These are phyloP conservation scores for Orthonyx spaldingii DNA, from an alignment of 2,113 vertebrate genomes.

Conservation along the genomic window DNA sequence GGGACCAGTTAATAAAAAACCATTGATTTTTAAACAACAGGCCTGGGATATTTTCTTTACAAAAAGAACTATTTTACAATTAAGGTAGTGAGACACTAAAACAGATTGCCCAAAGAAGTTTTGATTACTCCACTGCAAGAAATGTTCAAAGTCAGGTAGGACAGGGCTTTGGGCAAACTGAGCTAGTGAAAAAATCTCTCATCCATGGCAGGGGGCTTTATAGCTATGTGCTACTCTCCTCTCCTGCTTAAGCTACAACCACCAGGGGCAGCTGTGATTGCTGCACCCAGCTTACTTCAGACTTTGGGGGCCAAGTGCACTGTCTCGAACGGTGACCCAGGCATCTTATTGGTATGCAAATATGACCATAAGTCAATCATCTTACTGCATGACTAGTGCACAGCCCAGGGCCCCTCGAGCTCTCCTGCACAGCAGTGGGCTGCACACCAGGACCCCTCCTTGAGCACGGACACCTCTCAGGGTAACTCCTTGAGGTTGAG, in stretches of 20 bases:
- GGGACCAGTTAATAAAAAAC: neutral
- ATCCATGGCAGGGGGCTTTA: rapidly evolving
- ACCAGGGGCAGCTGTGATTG: neutral
- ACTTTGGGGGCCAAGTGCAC: neutral
- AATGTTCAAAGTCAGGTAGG: neutral
- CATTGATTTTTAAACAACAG: neutral
- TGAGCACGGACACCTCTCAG: neutral
- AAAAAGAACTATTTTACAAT: neutral
- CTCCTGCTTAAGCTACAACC: neutral
- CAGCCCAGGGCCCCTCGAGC: neutral
- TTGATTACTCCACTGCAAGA: neutral
- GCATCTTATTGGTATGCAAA: neutral
- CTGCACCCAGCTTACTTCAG: neutral
- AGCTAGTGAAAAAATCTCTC: neutral
- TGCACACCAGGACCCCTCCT: neutral
- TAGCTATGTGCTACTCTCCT: neutral
- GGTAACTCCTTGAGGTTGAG: rapidly evolving
- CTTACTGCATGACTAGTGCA: neutral
- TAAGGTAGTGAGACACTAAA: neutral
- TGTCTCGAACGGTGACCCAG: neutral
- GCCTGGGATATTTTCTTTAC: neutral
- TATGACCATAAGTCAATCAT: neutral
- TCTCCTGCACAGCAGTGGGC: neutral
- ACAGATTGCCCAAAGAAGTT: neutral
- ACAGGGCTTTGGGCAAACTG: neutral